Evolutionary conservation across 2,113 vertebrate species (phyloP).

Genomic region (cattle (Bos taurus)): DNA sequence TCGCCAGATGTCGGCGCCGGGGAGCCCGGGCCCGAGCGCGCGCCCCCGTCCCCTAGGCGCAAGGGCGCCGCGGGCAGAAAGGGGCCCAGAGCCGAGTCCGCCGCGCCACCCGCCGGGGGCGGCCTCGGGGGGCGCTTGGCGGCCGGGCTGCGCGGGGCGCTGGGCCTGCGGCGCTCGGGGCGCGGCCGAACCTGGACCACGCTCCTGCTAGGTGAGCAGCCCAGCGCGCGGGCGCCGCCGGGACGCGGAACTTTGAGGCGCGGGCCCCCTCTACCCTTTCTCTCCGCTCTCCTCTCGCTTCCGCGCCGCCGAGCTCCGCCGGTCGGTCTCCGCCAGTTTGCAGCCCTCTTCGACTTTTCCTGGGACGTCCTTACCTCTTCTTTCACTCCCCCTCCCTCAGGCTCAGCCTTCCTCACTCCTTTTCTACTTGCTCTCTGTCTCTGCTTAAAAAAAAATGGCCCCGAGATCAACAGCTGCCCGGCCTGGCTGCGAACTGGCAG

Average conservation of each 20-base stretch:
- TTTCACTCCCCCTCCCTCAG: no score
- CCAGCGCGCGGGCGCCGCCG: background rate
- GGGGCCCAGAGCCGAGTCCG: conserved; percentile 46
- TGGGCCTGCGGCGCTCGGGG: conserved; percentile 68
- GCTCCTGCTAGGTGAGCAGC: conserved; percentile 69
- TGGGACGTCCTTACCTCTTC: conserved; percentile 22
- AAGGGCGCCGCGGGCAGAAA: conserved; percentile 51
- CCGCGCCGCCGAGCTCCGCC: background rate
- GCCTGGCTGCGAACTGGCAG: background rate
- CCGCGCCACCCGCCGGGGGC: background rate
- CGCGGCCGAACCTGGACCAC: conserved; percentile 70
- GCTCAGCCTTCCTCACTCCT: background rate
- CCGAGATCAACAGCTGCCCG: conserved; percentile 49
- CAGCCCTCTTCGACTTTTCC: conserved; percentile 42
- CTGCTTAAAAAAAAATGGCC: background rate
- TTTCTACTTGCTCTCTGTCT: background rate
- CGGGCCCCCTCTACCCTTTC: background rate
- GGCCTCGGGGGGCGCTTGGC: conserved; percentile 46
- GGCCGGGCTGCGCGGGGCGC: conserved; percentile 52
- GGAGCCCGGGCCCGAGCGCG: conserved; percentile 55
- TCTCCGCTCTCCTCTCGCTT: background rate
- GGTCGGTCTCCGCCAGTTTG: background rate
- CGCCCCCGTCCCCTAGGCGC: conserved; percentile 34
- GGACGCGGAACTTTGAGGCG: conserved; percentile 26
- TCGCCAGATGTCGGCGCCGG: conserved; percentile 34